Evolutionary conservation across 2,797 vertebrate genomes (phyloP), one percentile per base, ranked within the genome.

Genomic region (Poeciliopsis presidionis): DNA sequence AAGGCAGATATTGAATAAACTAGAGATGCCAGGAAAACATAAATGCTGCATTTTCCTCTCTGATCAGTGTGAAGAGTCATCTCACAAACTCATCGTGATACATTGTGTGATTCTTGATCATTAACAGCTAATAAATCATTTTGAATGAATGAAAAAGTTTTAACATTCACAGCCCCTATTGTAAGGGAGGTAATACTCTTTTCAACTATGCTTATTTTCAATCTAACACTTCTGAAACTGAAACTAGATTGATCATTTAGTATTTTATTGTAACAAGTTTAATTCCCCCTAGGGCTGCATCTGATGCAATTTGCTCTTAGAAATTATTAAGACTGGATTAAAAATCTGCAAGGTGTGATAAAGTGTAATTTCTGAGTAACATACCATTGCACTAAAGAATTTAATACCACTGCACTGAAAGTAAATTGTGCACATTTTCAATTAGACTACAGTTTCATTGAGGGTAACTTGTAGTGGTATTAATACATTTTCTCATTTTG

Each of bases 1-100:
- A 16, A 7, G 51, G 25, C 73, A 63, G 28, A 49, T 18, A 73
- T 30, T 65, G 71, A n/a, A 45, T 36, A 67, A 79, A 65, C 53
- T 51, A 47, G 18, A 73, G 6, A 73, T 30, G 39, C 11, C 5
- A 5, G 63, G 51, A 45, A 72, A 28, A 61, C 53, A 67, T 39
- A 18, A 25, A 36, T 7, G 16, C 18, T 53, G 14, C 51, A 22
- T 71, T 57, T 79, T 46, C 22, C 22, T 18, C 46, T 51, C 18
- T 55, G 39, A 33, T 65, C 30, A 65, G 18, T 36, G 36, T 28
- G 53, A 7, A 74, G 25, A 57, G n/a, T 6, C 2, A 46, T 46
- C 25, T 69, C 28, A 7, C 36, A 55, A 55, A 33, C n/a, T 47
- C 46, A 74, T 7, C 33, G 43, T 63, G 30, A 41, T 4, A 41